Evolutionary conservation across 2,888 invertebrate species (phyloP).

Genomic region (Steinernema carpocapsae): DNA sequence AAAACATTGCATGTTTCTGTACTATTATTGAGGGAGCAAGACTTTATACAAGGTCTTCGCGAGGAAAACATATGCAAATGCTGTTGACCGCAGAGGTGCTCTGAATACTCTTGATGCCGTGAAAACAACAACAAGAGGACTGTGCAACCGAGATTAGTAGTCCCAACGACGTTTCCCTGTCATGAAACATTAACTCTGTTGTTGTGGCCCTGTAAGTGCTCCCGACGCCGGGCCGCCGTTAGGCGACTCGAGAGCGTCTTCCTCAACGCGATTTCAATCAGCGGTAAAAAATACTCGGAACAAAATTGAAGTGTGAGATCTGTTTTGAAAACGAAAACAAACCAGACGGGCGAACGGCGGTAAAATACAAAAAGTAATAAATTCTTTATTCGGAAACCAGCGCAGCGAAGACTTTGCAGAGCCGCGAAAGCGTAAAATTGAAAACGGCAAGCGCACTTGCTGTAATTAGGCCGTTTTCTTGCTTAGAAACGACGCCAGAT

Average conservation of each 20-base stretch:
- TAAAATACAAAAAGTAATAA: too few relatives aligned
- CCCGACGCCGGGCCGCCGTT: not conserved
- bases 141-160: too few relatives aligned
- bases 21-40: too few relatives aligned
- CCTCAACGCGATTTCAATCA: not conserved
- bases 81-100: too few relatives aligned
- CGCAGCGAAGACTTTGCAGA: constrained; percentile 3
- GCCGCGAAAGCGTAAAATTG: not conserved
- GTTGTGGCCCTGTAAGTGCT: constrained; percentile 9
- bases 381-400: too few relatives aligned
- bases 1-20: too few relatives aligned
- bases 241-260: not conserved
- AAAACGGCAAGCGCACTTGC: constrained; percentile 8
- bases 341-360: not conserved
- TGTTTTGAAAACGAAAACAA: not conserved
- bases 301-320: not conserved
- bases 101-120: too few relatives aligned
- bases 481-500: constrained; percentile 20
- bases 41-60: too few relatives aligned
- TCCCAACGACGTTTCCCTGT: not conserved
- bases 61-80: too few relatives aligned
- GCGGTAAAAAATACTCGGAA: constrained; percentile 12
- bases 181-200: constrained; percentile 30
- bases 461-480: constrained; percentile 1
- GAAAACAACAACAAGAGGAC: too few relatives aligned